Evolutionary conservation across 2,888 invertebrate genomes (phyloP).

Genomic region (Patella pellucida): DNA sequence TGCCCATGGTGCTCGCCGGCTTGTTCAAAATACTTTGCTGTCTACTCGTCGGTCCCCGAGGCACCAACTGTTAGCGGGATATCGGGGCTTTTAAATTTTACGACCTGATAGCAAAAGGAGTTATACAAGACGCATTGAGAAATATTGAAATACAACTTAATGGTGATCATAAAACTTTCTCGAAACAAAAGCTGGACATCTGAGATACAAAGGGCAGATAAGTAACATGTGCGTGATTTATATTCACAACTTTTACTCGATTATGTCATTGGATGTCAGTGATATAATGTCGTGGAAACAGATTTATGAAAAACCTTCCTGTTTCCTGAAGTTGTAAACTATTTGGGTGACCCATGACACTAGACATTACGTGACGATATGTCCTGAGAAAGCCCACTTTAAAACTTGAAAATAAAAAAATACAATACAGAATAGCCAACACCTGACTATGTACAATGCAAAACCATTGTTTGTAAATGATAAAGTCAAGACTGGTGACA

Average conservation of each 20-base stretch:
- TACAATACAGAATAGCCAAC: too few relatives aligned
- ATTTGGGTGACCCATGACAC: too few relatives aligned
- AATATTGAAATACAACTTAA: constrained; percentile 11
- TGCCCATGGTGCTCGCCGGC: not conserved
- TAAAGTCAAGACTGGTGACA: too few relatives aligned
- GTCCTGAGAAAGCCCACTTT: too few relatives aligned
- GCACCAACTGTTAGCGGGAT: constrained; percentile 5
- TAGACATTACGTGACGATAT: too few relatives aligned
- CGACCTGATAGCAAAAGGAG: constrained; percentile 7
- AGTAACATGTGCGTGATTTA: constrained; percentile 11
- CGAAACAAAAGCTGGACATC: constrained; percentile 2
- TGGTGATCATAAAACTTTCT: constrained; percentile 9
- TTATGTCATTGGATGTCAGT: not conserved
- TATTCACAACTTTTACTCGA: not conserved
- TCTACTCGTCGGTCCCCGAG: not conserved
- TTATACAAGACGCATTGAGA: constrained; percentile 5
- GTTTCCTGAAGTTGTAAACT: too few relatives aligned
- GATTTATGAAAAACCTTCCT: too few relatives aligned
- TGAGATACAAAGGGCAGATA: constrained; percentile 5
- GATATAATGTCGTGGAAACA: not conserved
- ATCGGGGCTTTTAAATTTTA: constrained; percentile 11
- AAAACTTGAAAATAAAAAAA: too few relatives aligned
- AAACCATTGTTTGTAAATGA: too few relatives aligned
- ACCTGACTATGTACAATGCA: too few relatives aligned
- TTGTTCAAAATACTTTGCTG: not conserved